A percentile compares a stretch with the other conserved stretches of the same genome.
phyloP scores from a whole-genome alignment of 2,797 vertebrate genomes.

The Tinamus major region DNA sequence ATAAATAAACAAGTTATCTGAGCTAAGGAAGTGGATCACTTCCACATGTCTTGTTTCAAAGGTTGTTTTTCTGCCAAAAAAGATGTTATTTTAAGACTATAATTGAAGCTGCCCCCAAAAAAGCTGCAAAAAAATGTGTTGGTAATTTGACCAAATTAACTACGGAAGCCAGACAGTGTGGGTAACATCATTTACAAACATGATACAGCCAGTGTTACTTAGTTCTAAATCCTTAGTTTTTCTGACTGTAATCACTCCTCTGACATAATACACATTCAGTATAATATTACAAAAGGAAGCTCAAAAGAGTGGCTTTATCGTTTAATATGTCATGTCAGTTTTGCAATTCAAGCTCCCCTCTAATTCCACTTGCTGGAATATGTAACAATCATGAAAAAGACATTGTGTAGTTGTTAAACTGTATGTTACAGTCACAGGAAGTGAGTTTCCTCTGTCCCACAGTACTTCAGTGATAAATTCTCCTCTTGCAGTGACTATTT shows the following conservation, averaged over 20 bases:
- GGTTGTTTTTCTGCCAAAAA: conserved; percentile 17
- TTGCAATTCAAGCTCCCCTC: not conserved
- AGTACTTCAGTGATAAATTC: not conserved
- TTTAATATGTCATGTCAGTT: not conserved
- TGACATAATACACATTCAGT: not conserved
- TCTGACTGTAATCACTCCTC: not conserved
- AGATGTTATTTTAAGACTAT: conserved; percentile 59
- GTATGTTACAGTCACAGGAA: not conserved
- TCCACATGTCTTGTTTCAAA: conserved; percentile 29
- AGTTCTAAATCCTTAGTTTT: not conserved
- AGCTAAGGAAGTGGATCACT: conserved; percentile 39
- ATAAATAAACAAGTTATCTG: not conserved
- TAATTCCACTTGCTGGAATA: not conserved
- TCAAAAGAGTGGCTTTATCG: not conserved
- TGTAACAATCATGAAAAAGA: not conserved
- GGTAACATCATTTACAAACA: not conserved
- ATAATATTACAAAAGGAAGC: not conserved
- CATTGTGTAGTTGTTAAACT: not conserved
- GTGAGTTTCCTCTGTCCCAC: not conserved
- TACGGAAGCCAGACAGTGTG: conserved; percentile 21
- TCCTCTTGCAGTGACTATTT: not conserved
- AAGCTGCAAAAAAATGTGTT: conserved; percentile 59
- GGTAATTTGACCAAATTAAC: conserved; percentile 59
- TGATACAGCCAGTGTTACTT: not conserved
- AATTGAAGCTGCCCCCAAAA: conserved; percentile 60